A percentile compares a stretch with the other conserved stretches of the same genome.
Conservation (phyloP, 2,113 vertebrate species). For the Plecturocebus donacophilus region DNA sequence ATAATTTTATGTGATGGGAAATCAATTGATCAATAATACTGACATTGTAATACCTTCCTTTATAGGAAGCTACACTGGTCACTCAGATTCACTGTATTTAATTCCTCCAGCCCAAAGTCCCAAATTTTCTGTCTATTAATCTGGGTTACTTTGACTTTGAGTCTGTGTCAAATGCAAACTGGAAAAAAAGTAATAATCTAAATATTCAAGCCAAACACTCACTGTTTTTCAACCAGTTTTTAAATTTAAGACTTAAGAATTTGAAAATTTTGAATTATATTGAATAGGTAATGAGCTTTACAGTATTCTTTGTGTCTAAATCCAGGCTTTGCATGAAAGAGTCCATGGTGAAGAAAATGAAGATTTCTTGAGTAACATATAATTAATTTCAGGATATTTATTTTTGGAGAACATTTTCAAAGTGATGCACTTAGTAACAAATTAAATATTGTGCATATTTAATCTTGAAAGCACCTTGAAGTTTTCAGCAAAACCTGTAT, state of each 20-base stretch:
- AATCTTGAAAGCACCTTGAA: constrained; percentile 45
- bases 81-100: background rate
- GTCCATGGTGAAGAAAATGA: background rate
- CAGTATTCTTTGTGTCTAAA: background rate
- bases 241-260: background rate
- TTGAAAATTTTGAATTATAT: background rate
- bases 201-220: background rate
- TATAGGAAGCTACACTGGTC: background rate
- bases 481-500: constrained; percentile 11
- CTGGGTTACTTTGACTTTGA: background rate
- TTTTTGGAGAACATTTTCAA: constrained; percentile 26
- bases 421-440: constrained; percentile 18
- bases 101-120: background rate
- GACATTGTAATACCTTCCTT: background rate
- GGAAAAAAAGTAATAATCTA: background rate
- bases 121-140: background rate
- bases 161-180: background rate
- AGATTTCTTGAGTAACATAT: background rate
- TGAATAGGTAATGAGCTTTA: background rate
- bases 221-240: background rate
- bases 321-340: background rate
- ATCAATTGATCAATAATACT: background rate
- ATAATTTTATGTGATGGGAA: background rate
- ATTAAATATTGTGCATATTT: constrained; percentile 18
- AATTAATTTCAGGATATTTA: constrained; percentile 9